Conservation (phyloP, 2,888 invertebrate species). For the Chaetogeoica ovagalla region DNA sequence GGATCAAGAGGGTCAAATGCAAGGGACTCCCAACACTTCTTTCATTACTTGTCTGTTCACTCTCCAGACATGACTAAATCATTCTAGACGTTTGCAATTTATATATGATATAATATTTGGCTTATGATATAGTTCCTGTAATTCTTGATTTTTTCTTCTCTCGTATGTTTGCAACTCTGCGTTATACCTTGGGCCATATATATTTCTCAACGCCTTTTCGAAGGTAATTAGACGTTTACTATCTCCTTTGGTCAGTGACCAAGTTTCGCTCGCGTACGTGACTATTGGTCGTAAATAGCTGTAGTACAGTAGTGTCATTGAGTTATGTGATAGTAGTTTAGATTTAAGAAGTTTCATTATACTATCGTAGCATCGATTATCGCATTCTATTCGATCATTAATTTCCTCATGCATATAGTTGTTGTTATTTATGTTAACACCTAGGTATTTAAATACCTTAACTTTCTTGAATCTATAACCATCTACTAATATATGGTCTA, state of each 20-base stretch:
- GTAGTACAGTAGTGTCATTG: background rate
- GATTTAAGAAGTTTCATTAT: background rate
- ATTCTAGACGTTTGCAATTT: no score
- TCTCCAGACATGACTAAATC: no score
- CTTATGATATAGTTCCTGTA: no score
- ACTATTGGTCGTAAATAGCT: background rate
- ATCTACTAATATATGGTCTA: no score
- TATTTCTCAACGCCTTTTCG: background rate
- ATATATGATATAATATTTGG: no score
- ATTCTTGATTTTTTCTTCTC: no score
- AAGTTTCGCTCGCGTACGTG: no score
- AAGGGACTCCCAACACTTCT: no score
- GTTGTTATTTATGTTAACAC: background rate
- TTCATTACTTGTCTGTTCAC: no score
- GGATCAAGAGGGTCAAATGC: conserved; percentile 15
- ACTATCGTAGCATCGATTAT: background rate
- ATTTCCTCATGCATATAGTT: background rate
- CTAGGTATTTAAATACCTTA: background rate
- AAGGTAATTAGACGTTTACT: background rate
- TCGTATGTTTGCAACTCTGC: no score
- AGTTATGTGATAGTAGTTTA: no score
- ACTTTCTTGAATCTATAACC: no score
- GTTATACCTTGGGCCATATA: background rate
- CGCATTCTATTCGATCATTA: background rate
- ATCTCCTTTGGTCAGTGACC: background rate